Percentiles rank a stretch among this genome's conserved stretches.
phyloP scores from a whole-genome alignment of 2,888 invertebrate genomes.

The Dendrolimus pini region DNA sequence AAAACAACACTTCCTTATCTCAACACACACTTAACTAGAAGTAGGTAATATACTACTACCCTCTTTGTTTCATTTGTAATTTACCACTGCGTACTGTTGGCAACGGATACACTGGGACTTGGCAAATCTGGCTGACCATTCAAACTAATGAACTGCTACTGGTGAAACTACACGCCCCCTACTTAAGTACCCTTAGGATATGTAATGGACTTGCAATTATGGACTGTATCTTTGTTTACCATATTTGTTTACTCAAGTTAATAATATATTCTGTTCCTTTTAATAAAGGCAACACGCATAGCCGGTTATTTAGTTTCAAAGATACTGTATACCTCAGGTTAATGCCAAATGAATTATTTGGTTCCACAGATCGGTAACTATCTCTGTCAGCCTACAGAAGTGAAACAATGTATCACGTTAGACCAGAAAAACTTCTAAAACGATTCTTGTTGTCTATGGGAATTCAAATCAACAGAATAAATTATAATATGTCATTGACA shows the following conservation, averaged over 20 bases:
- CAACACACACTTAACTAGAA: neutral
- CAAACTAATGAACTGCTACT: conserved; percentile 35
- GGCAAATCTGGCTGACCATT: conserved; percentile 43
- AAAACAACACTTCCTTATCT: neutral
- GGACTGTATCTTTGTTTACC: neutral
- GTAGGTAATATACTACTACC: neutral
- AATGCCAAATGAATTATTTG: too few relatives aligned
- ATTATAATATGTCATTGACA: too few relatives aligned
- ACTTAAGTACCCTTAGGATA: conserved; percentile 11
- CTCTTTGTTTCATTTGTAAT: neutral
- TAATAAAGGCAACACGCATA: too few relatives aligned
- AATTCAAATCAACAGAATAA: too few relatives aligned
- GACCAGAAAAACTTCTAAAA: too few relatives aligned
- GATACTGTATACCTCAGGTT: too few relatives aligned
- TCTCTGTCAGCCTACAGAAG: too few relatives aligned
- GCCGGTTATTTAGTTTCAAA: too few relatives aligned
- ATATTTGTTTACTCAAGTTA: neutral
- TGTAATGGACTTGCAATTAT: conserved; percentile 1
- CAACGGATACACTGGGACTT: conserved; percentile 18
- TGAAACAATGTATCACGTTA: too few relatives aligned
- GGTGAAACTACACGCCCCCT: neutral
- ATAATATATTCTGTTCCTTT: too few relatives aligned
- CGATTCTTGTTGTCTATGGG: too few relatives aligned
- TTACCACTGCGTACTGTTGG: neutral
- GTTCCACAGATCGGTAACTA: too few relatives aligned